phyloP scores from a whole-genome alignment of 2,888 invertebrate genomes.

The Rhagonycha fulva region DNA sequence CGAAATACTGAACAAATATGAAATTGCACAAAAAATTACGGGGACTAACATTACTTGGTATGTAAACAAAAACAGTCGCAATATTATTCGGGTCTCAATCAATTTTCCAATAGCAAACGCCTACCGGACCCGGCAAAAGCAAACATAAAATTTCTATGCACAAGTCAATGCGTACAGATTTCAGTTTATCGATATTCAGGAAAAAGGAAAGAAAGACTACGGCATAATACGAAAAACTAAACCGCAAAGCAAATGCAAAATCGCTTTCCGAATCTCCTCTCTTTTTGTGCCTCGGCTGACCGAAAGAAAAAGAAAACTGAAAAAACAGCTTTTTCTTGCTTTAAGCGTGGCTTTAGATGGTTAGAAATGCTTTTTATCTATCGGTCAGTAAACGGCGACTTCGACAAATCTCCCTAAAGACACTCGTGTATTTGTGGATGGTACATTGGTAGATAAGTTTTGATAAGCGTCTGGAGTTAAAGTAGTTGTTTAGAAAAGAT shows the following conservation, averaged over 20 bases:
- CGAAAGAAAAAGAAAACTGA: conserved; percentile 10
- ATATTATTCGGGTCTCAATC: conserved; percentile 27
- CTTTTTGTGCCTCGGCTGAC: conserved; percentile 6
- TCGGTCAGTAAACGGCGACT: conserved; percentile 28
- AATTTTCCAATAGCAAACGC: conserved; percentile 25
- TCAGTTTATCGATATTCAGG: conserved; percentile 20
- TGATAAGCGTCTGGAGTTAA: conserved; percentile 29
- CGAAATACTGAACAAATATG: neutral
- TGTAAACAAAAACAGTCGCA: conserved; percentile 29
- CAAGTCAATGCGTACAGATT: conserved; percentile 30
- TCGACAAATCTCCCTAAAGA: conserved; percentile 30
- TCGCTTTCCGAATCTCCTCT: conserved; percentile 10
- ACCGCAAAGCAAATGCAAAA: conserved; percentile 15
- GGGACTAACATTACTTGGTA: neutral
- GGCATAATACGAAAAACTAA: neutral
- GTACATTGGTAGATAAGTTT: conserved; percentile 30
- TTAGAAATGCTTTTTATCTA: conserved; percentile 23
- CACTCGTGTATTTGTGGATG: conserved; percentile 24
- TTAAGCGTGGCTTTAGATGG: conserved; percentile 12
- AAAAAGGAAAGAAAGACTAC: conserved; percentile 1
- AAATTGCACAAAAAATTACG: neutral
- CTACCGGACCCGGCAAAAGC: conserved; percentile 22
- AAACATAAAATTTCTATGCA: conserved; percentile 29
- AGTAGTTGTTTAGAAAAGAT: conserved; percentile 24
- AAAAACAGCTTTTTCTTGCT: conserved; percentile 15